These are phyloP conservation scores for Drosophila tripunctata DNA, from an alignment of 2,888 invertebrate genomes.

Conservation along the genomic window DNA sequence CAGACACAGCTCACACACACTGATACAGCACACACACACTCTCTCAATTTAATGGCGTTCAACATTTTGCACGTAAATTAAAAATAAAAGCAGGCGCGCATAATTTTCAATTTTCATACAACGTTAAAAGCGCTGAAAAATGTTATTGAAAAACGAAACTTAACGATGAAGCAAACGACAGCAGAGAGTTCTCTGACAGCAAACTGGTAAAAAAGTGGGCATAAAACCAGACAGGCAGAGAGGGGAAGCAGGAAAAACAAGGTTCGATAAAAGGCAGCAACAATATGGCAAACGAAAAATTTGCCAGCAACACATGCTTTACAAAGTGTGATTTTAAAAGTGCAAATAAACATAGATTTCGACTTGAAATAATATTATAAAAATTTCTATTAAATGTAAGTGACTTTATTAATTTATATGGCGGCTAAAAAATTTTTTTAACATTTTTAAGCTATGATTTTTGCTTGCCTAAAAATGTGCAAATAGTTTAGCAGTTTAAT, in stretches of 20 bases:
- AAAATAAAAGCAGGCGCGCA: slow-evolving; percentile 60
- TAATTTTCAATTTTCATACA: slow-evolving; percentile 72
- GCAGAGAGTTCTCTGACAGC: background rate
- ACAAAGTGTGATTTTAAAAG: background rate
- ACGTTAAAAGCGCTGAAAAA: slow-evolving; percentile 60
- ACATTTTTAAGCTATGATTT: too few relatives aligned
- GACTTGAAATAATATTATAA: too few relatives aligned
- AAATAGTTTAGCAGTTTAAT: too few relatives aligned
- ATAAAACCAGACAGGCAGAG: background rate
- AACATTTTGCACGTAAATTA: slow-evolving; percentile 54
- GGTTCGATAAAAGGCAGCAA: background rate
- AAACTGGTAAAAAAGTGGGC: background rate
- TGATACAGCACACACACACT: too few relatives aligned
- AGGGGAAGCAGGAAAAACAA: background rate
- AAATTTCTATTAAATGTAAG: too few relatives aligned
- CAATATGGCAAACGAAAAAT: slow-evolving; percentile 39
- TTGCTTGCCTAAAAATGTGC: too few relatives aligned
- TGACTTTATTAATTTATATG: too few relatives aligned
- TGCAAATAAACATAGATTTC: background rate
- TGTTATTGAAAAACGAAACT: slow-evolving; percentile 69
- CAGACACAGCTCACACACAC: slow-evolving; percentile 10
- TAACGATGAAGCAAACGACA: slow-evolving; percentile 38
- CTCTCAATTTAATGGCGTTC: slow-evolving; percentile 41
- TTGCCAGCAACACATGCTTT: slow-evolving; percentile 29
- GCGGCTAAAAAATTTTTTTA: too few relatives aligned